These are phyloP conservation scores for Myioborus miniatus DNA, from an alignment of 2,797 vertebrate genomes.

Conservation along the genomic window DNA sequence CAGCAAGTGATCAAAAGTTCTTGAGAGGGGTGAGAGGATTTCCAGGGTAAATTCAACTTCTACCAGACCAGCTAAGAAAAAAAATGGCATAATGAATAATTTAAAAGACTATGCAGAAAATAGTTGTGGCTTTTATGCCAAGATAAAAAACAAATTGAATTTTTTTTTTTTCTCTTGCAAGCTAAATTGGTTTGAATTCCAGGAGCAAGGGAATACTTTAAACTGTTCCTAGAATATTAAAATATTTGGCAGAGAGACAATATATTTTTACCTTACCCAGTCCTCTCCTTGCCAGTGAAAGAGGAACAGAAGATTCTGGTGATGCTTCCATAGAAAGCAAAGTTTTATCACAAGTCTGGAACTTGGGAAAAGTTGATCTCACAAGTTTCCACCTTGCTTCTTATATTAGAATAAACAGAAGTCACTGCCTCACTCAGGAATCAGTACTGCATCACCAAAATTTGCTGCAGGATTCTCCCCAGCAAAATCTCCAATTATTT, in stretches of 20 bases:
- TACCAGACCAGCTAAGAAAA: background rate
- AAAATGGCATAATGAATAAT: background rate
- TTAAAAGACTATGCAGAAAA: background rate
- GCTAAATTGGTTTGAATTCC: background rate
- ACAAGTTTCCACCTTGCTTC: background rate
- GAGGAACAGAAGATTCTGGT: background rate
- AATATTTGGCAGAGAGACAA: background rate
- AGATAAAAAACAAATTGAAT: background rate
- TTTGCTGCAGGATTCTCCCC: background rate
- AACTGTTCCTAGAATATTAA: background rate
- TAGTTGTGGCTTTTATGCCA: background rate
- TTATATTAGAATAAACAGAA: background rate
- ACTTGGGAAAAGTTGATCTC: background rate
- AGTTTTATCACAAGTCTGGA: background rate
- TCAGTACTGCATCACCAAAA: background rate
- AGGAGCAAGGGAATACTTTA: background rate
- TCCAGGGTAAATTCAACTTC: background rate
- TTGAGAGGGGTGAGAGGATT: background rate
- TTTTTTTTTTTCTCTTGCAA: background rate
- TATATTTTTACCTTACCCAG: background rate
- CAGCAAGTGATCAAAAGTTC: background rate
- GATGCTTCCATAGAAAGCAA: background rate
- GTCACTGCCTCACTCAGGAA: background rate
- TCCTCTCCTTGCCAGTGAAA: background rate
- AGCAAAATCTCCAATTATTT: background rate